Base-by-base conservation (phyloP, 2,888 invertebrate genomes). In the Brenthis hecate region DNA sequence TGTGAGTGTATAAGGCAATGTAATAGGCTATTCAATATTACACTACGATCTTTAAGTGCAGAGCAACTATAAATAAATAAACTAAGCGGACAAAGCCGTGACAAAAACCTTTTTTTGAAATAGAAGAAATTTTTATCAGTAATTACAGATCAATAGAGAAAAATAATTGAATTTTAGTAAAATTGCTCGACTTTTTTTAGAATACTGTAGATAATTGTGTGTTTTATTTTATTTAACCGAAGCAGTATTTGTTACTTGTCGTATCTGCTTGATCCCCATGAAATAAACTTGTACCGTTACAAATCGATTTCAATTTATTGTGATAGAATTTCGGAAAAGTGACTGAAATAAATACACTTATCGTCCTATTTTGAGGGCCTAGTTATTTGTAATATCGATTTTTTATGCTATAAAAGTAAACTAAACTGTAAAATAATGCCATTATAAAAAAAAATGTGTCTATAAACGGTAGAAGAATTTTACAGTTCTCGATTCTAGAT, bases 211-310 rank as follows among this genome's bases (percentile, higher is more conserved):
- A 14, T 16, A 56, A 56, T 11, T 16, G 36, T 5, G 13, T 56
- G 16, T 32, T 56, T 48, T 58, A 47, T 58, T 58, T 23, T 48
- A 23, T 28, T 48, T 58, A 48, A 48, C 47, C 48, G 5, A 23
- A 1, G 4, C 47, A 47, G 6, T 60, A 50, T 60, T 60, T n/a
- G 2, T 16, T 50, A 81, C 81, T 82, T 79, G 82, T 81, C 79
- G 68, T 57, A 50, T 32, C 50, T 60, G 11, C 50, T 50, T 60
- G 32, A 60, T 32, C n/a, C 50, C 50, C 60, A 60, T 60, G 60
- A 60, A 60, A 60, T 60, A 13, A 16, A 28, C 50, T 50, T 32
- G 60, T 50, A 32, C 28, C 60, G 50, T 60, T 60, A 28, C 60
- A 50, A 60, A 60, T 60, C 13, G 60, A 60, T 60, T 60, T 16